Base-by-base conservation (phyloP, 2,113 vertebrate genomes). In the Grallaria varia region DNA sequence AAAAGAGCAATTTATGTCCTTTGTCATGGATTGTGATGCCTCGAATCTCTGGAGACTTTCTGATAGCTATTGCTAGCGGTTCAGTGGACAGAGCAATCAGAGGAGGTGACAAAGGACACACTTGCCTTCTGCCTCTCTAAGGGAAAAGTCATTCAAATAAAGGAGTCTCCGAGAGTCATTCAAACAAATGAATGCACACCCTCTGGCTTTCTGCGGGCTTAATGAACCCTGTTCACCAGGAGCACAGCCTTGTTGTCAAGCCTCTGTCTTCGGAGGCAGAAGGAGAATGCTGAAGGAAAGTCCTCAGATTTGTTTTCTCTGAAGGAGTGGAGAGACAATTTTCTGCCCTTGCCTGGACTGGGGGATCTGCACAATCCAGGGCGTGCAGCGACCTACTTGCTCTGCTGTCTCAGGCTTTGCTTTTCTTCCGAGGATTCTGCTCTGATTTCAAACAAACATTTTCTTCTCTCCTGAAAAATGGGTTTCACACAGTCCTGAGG, bases 101-200 rank as follows among this genome's bases (percentile, higher is more conserved):
- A 94, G 88, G 83, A 94, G 95, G 96, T 96, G 96, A 96, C 96
- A 97, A 96, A 96, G 92, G 96, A 96, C 96, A 94, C 88, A 93
- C 90, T 96, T 84, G 93, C 92, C 80, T 96, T 90, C 93, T 95
- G 95, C 86, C 73, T 96, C 92, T 97, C 93, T 84, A 68, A 92
- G 80, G 95, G 93, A 92, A 93, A 95, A 96, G 90, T 93, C 76
- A 92, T 96, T 94, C 95, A 96, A 92, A 96, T 95, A 95, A 96
- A 96, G 95, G 73, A 93, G 94, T 90, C 92, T 86, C 73, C 1
- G 8, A 93, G 83, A 97, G 95, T 94, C 90, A 81, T 94, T 97
- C 95, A 96, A 97, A 95, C 90, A 96, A 96, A 97, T 96, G 92
- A 96, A 94, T 95, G 96, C 94, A 94, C 95, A 96, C 92, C 95